Conservation (phyloP, 64 coral and sea anemone species). For the Stichodactyla helianthus region DNA sequence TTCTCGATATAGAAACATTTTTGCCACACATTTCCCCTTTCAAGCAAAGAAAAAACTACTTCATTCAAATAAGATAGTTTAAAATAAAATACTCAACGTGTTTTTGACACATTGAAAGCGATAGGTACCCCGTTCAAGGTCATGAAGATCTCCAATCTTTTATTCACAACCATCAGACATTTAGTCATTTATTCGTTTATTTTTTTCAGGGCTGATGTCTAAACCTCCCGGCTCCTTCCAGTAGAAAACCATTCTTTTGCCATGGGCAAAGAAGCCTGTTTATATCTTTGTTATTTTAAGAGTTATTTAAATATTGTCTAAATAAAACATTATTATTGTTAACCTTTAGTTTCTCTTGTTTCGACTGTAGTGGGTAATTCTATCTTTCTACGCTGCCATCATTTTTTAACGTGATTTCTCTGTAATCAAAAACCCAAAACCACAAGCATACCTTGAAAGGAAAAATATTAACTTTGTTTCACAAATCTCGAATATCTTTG, state of each 20-base stretch:
- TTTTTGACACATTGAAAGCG: constrained; percentile 8
- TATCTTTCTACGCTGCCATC: background rate
- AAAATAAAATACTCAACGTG: background rate
- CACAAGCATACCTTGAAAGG: constrained; percentile 5
- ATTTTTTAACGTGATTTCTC: background rate
- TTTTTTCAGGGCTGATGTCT: background rate
- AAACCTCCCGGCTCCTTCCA: background rate
- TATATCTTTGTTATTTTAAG: constrained; percentile 15
- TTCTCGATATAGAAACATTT: background rate
- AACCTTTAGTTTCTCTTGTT: background rate
- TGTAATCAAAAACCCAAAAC: constrained; percentile 18
- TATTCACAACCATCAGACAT: background rate
- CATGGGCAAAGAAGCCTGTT: background rate
- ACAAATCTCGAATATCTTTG: constrained; percentile 11
- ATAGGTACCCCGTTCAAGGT: background rate
- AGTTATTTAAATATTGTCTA: constrained; percentile 13
- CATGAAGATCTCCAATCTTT: constrained; percentile 14
- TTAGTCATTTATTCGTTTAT: constrained; percentile 7
- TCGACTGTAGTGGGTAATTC: background rate
- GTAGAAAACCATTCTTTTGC: background rate
- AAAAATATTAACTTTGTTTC: constrained; percentile 12
- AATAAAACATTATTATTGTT: background rate
- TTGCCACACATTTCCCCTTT: background rate
- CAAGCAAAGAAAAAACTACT: background rate
- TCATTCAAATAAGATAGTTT: background rate